Percentiles rank a stretch among this genome's conserved stretches.
phyloP scores from a whole-genome alignment of 1,140 invertebrate genomes.

The Drosophila azteca region DNA sequence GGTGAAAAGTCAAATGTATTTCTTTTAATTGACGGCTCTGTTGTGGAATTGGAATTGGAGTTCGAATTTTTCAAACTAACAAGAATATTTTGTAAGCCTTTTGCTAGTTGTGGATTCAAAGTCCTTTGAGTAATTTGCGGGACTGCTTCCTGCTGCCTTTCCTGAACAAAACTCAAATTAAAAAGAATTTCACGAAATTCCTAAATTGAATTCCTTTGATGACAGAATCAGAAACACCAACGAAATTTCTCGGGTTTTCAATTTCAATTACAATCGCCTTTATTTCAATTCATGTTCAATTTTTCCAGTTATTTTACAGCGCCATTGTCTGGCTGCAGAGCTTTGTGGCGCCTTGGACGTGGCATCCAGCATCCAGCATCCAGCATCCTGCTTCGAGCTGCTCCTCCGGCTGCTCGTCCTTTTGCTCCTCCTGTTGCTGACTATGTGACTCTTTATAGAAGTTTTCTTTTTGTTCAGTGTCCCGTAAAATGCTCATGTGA shows the following conservation, averaged over 20 bases:
- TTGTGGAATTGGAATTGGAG: no score
- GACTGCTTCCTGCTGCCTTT: no score
- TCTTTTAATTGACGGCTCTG: no score
- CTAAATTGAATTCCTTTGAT: background rate
- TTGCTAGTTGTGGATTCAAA: no score
- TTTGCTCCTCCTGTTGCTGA: conserved; percentile 20
- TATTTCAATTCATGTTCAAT: conserved; percentile 65
- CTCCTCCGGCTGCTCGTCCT: background rate
- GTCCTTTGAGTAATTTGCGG: background rate
- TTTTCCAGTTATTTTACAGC: conserved; percentile 62
- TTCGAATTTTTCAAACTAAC: no score
- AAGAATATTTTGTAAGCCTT: no score
- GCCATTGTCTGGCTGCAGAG: conserved; percentile 49
- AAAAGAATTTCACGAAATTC: background rate
- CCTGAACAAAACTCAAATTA: no score
- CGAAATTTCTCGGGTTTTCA: conserved; percentile 30
- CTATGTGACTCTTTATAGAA: conserved; percentile 39
- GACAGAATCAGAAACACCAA: conserved; percentile 6
- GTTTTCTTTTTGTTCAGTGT: conserved; percentile 31
- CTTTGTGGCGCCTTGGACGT: conserved; percentile 25
- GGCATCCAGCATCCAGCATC: no score
- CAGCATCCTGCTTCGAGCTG: background rate
- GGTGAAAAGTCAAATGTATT: no score
- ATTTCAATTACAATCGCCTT: conserved; percentile 62
- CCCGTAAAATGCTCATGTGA: conserved; percentile 54